Conservation (phyloP, 1,140 invertebrate genomes). For the Chionoecetes opilio region DNA sequence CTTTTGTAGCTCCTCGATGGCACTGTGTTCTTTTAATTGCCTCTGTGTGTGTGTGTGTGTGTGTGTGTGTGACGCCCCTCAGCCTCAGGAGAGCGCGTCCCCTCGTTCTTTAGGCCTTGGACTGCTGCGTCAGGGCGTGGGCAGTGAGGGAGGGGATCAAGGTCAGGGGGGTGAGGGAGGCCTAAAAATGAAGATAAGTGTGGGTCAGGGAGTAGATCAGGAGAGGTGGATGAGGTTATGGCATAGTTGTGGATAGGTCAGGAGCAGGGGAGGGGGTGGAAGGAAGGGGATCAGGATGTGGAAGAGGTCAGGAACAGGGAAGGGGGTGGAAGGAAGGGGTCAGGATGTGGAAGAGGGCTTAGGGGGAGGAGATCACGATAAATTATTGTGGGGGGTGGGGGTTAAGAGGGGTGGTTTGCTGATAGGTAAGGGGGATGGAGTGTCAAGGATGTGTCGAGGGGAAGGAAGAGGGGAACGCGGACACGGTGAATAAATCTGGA, state of each 20-base stretch:
- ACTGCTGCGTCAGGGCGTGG: not conserved
- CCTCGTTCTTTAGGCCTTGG: not conserved
- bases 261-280: too few species aligned
- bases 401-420: not conserved
- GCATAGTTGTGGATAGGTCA: too few species aligned
- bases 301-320: too few species aligned
- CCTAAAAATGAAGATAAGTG: too few species aligned
- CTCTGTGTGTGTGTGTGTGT: not conserved
- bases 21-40: not conserved
- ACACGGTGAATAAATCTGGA: slow-evolving; percentile 29
- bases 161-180: too few species aligned
- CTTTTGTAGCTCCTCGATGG: not conserved
- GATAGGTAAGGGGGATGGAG: not conserved
- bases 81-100: not conserved
- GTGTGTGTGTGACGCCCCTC: slow-evolving; percentile 23
- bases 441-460: not conserved
- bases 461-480: not conserved
- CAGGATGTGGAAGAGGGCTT: not conserved
- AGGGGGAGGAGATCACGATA: not conserved
- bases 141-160: not conserved
- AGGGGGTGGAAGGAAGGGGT: not conserved
- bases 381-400: not conserved
- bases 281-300: too few species aligned
- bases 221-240: too few species aligned
- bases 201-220: too few species aligned